Evolutionary conservation across 1,140 invertebrate species (phyloP), one percentile per base, ranked within the genome.

Genomic region (Listronotus oregonensis): DNA sequence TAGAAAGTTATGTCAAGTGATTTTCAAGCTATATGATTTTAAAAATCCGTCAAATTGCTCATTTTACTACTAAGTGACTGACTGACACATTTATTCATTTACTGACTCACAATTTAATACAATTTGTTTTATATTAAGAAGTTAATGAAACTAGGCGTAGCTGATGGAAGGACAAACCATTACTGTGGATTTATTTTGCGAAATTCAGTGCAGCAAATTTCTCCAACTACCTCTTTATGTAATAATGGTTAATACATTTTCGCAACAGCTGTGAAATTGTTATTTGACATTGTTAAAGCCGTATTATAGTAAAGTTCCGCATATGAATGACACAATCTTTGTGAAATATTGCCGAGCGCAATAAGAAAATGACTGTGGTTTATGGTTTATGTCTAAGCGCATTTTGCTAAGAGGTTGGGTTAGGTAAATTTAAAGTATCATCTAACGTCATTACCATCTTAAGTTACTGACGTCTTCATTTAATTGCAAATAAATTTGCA

Each of bases 251-350:
- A 61, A 50, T 61, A 51, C 47, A 61, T 61, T 50, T 51, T 50
- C 58, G 12, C 18, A 37, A 54, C 60, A 40, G 42, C 49, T 46
- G 50, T 63, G 46, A 63, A 63, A 63, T 63, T 63, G 60, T 63
- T 63, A 63, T 63, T 63, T 63, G 60, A 63, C 46, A 63, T 63
- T 63, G 60, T 63, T 60, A 50, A 60, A 60, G 32, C 27, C 14
- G 15, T 50, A 49, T 60, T 50, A 60, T 18, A 37, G 34, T 50
- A 39, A 60, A 60, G 15, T 60, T 37, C 43, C 46, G 57, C 57
- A 40, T 60, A 60, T 39, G 46, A 60, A 60, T 60, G 57, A 40
- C 57, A 50, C 17, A 37, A 34, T 60, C 31, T 60, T 34, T 49
- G 21, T 14, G 37, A 58, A 17, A 27, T 14, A 56, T 27, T 27